phyloP scores from a whole-genome alignment of 2,888 invertebrate genomes.

The Drosophila mayaguana region DNA sequence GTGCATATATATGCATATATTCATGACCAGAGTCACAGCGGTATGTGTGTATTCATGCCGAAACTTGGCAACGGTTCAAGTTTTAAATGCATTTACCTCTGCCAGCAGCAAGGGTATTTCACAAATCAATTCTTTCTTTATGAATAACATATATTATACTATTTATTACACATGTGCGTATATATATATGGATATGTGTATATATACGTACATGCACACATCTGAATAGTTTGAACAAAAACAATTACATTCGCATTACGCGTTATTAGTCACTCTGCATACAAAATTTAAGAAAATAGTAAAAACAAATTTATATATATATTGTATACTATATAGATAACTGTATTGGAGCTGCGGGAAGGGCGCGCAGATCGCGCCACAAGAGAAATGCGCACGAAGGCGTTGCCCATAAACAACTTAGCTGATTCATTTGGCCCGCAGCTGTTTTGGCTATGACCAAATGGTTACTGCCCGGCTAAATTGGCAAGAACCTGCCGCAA shows the following conservation, averaged over 20 bases:
- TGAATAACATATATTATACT: conserved; percentile 1
- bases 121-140: conserved; percentile 2
- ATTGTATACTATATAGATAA: not conserved
- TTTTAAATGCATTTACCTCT: conserved; percentile 2
- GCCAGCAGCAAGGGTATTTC: conserved; percentile 1
- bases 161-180: not conserved
- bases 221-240: not conserved
- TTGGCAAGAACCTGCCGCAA: conserved; percentile 32
- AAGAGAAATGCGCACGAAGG: conserved; percentile 16
- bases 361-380: conserved; percentile 10
- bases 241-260: not conserved
- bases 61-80: conserved; percentile 10
- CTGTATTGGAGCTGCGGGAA: not conserved
- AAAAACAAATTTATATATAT: not conserved
- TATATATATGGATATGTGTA: not conserved
- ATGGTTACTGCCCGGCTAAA: conserved; percentile 15
- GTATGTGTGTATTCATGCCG: not conserved
- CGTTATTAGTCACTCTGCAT: not conserved
- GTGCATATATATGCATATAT: not conserved
- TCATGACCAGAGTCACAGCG: not conserved
- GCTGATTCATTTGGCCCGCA: conserved; percentile 43
- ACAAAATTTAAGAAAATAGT: not conserved
- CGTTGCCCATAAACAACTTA: conserved; percentile 39
- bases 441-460: conserved; percentile 30
- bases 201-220: no score